phyloP scores from a whole-genome alignment of 2,113 vertebrate species.

The Pungitius pungitius region DNA sequence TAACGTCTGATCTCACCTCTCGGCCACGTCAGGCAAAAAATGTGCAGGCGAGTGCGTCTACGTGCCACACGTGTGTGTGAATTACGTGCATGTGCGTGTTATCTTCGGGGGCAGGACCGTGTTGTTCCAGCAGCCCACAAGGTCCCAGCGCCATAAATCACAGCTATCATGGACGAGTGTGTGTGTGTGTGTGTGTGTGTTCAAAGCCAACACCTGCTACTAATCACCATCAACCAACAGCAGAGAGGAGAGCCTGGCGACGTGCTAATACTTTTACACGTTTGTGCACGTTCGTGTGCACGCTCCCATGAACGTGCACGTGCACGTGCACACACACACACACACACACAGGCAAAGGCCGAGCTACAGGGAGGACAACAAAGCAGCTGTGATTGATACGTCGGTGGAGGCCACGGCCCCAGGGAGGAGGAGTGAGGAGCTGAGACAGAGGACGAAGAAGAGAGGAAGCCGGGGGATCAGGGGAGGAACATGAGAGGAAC shows the following conservation, averaged over 20 bases:
- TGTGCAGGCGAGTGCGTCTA: constrained; percentile 16
- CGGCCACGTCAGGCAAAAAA: constrained; percentile 62
- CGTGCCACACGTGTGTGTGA: constrained; percentile 23
- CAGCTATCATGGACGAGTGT: constrained; percentile 55
- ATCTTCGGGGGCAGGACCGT: constrained; percentile 60
- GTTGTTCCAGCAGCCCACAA: constrained; percentile 71
- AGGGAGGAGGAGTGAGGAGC: constrained; percentile 22
- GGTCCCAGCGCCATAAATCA: constrained; percentile 78
- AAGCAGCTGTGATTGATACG: constrained; percentile 62
- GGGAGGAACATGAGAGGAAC: constrained; percentile 10
- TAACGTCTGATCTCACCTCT: constrained; percentile 70
- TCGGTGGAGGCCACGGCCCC: constrained; percentile 55
- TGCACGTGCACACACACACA: neutral
- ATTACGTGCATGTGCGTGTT: constrained; percentile 50
- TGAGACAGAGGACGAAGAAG: constrained; percentile 11
- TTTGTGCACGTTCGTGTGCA: constrained; percentile 13
- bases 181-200: constrained; percentile 21
- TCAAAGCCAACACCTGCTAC: constrained; percentile 78
- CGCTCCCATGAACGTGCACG: neutral
- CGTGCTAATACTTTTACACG: constrained; percentile 76
- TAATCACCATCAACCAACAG: constrained; percentile 75
- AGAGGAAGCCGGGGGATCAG: constrained; percentile 21
- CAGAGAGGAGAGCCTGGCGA: constrained; percentile 58
- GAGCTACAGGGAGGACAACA: constrained; percentile 47
- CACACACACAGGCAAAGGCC: constrained; percentile 25